Evolutionary conservation across 2,888 invertebrate genomes (phyloP).

Genomic region (Macrosoma leucophasiata): DNA sequence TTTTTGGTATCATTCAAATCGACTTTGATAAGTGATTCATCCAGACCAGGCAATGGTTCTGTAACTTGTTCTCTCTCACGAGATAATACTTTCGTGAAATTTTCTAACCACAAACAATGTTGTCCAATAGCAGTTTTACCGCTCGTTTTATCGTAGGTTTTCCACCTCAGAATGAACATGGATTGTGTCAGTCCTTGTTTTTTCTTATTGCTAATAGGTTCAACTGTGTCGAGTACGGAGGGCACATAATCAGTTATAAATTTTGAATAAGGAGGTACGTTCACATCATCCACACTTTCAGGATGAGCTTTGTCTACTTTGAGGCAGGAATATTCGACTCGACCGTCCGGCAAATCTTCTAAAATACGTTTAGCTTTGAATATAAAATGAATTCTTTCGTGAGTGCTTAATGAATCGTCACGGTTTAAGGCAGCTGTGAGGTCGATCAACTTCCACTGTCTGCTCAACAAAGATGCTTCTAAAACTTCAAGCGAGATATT

Average conservation of each 20-base stretch:
- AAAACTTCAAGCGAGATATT: conserved; percentile 72
- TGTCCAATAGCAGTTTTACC: conserved; percentile 79
- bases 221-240: conserved; percentile 22
- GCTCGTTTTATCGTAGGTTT: conserved; percentile 72
- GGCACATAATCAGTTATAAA: conserved; percentile 43
- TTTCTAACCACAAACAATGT: conserved; percentile 79
- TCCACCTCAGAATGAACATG: conserved; percentile 72
- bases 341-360: conserved; percentile 34
- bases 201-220: conserved; percentile 22
- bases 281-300: conserved; percentile 38
- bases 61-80: conserved; percentile 48
- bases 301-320: conserved; percentile 43
- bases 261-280: conserved; percentile 45
- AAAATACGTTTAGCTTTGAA: conserved; percentile 49
- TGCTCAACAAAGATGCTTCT: conserved; percentile 53
- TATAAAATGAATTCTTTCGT: conserved; percentile 59
- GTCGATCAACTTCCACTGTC: conserved; percentile 74
- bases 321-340: conserved; percentile 47
- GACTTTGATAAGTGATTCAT: conserved; percentile 36
- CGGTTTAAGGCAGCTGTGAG: conserved; percentile 44
- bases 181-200: conserved; percentile 54
- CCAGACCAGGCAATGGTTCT: no score
- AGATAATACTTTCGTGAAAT: conserved; percentile 72
- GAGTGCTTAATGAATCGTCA: conserved; percentile 40
- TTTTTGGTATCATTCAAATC: conserved; percentile 37